Evolutionary conservation across 1,140 invertebrate genomes (phyloP), one percentile per base, ranked within the genome.

Genomic region (Frieseomelitta varia): DNA sequence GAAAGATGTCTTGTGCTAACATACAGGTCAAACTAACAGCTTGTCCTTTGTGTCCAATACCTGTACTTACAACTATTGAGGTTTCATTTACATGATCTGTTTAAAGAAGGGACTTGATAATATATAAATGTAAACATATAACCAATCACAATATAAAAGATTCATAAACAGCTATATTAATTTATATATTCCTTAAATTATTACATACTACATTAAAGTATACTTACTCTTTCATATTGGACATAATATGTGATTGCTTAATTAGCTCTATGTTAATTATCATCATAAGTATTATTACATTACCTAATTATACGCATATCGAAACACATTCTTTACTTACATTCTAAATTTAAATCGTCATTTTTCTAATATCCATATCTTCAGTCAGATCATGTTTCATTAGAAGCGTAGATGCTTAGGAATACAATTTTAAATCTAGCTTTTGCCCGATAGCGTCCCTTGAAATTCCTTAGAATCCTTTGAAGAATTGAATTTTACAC

Each of bases 1-100:
- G 85, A 85, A 92, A 88, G 88, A 92, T 95, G 93, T 95, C 92
- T 94, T 94, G 93, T 94, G 92, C 91, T 94, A 95, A 95, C 93
- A 93, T 91, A 91, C 74, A 89, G 93, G 90, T 94, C 91, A 90
- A 91, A 95, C 94, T 95, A 95, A 95, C 94, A 93, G 93, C 93
- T 94, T 92, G 92, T 88, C 88, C 89, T 89, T 92, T 93, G 91
- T 94, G 92, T 93, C 89, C 77, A 51, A 80, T 73, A 80, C 58
- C 76, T 72, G n/a, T 76, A 76, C 63, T 82, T 71, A 34, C 55
- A 79, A 69, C 47, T 78, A 27, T 79, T 55, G 47, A 84, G 39
- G 67, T 84, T 79, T 84, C 55, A 71, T 72, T 84, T 51, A 61
- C 77, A 19, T 63, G 69, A 56, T 79, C 58, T 51, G 30, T 65